Evolutionary conservation across 2,113 vertebrate species (phyloP).

Genomic region (Boleophthalmus pectinirostris): DNA sequence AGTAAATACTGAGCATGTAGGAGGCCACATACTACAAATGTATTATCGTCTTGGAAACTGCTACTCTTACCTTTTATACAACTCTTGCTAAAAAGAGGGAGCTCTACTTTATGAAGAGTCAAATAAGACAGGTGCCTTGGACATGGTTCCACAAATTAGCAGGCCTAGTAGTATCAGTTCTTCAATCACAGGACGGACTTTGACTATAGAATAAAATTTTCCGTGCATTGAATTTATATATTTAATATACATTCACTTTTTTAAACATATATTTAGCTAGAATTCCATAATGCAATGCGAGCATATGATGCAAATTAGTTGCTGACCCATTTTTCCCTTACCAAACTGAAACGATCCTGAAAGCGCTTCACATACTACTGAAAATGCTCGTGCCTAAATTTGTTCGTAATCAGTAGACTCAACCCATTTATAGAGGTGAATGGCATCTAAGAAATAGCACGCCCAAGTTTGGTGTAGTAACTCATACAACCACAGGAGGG

Average conservation of each 20-base stretch:
- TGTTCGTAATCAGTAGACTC: not conserved
- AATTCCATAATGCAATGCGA: not conserved
- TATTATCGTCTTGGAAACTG: no score
- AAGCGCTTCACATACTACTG: not conserved
- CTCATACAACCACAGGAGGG: slow-evolving; percentile 45
- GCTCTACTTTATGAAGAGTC: no score
- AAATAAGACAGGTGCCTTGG: not conserved
- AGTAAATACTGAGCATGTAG: no score
- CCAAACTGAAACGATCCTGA: not conserved
- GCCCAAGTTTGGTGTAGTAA: not conserved
- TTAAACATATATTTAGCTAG: not conserved
- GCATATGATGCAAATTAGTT: not conserved
- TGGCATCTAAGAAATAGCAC: not conserved
- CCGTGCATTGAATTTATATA: no score
- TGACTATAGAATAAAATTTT: no score
- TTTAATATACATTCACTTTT: not conserved
- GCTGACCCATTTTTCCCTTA: not conserved
- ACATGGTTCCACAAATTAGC: not conserved
- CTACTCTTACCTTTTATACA: no score
- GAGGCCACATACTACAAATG: no score
- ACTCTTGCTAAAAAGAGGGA: slow-evolving; percentile 47
- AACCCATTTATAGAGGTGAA: not conserved
- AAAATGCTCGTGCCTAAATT: not conserved
- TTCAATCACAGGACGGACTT: no score
- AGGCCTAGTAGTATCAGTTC: no score